These are phyloP conservation scores for Leucosticte australis DNA, from an alignment of 2,113 vertebrate species.

Conservation along the genomic window DNA sequence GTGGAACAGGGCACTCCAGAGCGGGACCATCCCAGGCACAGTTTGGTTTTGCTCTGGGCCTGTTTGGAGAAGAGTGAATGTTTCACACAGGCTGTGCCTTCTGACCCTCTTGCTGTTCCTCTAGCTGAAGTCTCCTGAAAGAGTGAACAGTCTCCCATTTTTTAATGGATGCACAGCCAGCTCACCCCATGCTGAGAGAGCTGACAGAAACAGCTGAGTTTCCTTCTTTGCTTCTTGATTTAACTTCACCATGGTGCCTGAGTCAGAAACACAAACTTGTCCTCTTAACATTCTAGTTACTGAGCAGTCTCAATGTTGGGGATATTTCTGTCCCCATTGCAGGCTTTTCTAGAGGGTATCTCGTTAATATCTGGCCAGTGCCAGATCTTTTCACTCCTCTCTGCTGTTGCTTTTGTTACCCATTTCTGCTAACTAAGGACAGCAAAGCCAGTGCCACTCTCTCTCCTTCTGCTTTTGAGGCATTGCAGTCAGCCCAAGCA, in stretches of 20 bases:
- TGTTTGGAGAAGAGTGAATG: background rate
- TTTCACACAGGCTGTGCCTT: background rate
- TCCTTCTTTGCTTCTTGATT: background rate
- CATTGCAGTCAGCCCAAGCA: background rate
- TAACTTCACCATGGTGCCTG: background rate
- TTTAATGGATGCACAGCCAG: background rate
- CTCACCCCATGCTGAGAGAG: background rate
- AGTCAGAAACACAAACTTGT: background rate
- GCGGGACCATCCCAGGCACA: background rate
- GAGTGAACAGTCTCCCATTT: background rate
- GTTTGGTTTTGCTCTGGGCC: background rate
- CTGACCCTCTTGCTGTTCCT: background rate
- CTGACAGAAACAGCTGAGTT: background rate
- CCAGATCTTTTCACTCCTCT: background rate
- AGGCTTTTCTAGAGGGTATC: background rate
- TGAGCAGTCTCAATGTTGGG: background rate
- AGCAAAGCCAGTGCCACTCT: background rate
- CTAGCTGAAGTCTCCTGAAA: background rate
- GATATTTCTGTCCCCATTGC: background rate
- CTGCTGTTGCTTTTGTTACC: background rate
- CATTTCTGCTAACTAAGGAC: background rate
- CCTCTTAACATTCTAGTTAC: background rate
- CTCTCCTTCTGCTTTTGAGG: background rate
- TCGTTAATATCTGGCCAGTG: background rate
- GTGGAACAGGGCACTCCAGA: background rate